Evolutionary conservation across 2,113 vertebrate genomes (phyloP).

Genomic region (Jaculus jaculus): DNA sequence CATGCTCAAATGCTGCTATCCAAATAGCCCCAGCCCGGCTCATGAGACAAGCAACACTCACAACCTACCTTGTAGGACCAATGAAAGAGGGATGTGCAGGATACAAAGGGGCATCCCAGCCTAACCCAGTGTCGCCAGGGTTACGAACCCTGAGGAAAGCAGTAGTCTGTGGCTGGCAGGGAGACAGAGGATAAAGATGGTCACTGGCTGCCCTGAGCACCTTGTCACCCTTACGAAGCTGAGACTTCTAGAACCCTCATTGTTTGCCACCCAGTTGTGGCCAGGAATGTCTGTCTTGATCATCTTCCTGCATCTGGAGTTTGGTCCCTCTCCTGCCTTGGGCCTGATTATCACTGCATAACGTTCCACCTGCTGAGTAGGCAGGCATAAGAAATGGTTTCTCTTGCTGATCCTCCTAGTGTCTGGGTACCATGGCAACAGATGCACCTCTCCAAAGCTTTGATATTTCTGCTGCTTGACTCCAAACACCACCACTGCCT

Average conservation of each 20-base stretch:
- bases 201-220: not conserved
- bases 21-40: not conserved
- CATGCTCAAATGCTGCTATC: not conserved
- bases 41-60: not conserved
- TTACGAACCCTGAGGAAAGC: not conserved
- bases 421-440: slow-evolving; percentile 1
- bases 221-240: not conserved
- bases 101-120: not conserved
- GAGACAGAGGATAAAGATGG: not conserved
- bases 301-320: not conserved
- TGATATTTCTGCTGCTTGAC: not conserved
- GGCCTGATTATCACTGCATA: not conserved
- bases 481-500: not conserved
- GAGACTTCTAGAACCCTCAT: not conserved
- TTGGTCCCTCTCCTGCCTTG: not conserved
- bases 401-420: not conserved
- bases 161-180: not conserved
- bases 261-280: not conserved
- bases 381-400: not conserved
- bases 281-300: not conserved
- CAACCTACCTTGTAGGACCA: not conserved
- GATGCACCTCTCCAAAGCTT: not conserved
- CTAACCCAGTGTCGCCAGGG: not conserved
- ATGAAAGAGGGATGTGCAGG: not conserved
- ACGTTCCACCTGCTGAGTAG: not conserved